Evolutionary conservation across 1,140 invertebrate species (phyloP), one percentile per base, ranked within the genome.

Genomic region (Helicoverpa armigera): DNA sequence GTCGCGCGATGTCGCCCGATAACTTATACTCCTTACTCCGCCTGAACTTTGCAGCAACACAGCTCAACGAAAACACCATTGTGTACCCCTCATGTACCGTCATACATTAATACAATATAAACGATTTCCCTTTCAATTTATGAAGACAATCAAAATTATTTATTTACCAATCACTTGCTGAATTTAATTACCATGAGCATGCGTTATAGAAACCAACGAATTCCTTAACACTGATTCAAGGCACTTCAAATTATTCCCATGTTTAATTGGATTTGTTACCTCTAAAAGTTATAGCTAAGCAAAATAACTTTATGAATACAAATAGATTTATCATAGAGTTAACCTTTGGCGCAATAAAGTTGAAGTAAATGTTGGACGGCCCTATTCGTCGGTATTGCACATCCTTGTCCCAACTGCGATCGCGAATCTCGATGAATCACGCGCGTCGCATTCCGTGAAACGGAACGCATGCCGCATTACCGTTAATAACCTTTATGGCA

Each of bases 361-460:
- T 70, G 12, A 29, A 43, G 56, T 56, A 75, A 75, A 75, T 75
- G 60, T 18, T 56, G 53, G 58, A 65, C 43, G 74, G 63, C 58
- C 60, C 31, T 76, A 43, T 63, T 48, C 16, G 43, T 9, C 2
- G 56, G 82, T 85, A 83, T 81, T 83, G 78, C 86, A 60, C 79
- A 82, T 84, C 88, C 80, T 82, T 84, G 83, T 84, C 84, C 79
- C 81, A 73, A 86, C 81, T 82, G 75, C 77, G 76, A 83, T 84
- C 80, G 16, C 53, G 53, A 69, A 48, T 16, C 70, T 53, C 65
- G 85, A 84, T 93, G 91, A 93, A 88, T 93, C 90, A 93, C 82
- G 85, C 81, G 83, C 86, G 89, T 88, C 88, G 83, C 85, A 86
- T 91, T 91, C 90, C 83, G 80, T 79, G 87, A 90, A 91, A 84